These are phyloP conservation scores for Ostrea edulis DNA, from an alignment of 1,140 invertebrate species.

Conservation along the genomic window DNA sequence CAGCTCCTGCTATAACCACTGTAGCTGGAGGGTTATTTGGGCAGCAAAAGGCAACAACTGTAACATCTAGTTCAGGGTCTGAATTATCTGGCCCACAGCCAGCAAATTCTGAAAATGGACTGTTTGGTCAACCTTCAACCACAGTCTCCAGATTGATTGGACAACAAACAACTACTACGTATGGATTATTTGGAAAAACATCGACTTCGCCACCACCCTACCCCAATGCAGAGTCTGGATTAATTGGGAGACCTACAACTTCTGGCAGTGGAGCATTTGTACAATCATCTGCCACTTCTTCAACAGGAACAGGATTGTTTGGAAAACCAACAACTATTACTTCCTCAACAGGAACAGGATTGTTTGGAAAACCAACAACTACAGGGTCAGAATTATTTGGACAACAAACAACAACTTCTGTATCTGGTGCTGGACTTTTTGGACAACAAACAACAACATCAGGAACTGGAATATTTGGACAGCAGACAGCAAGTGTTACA, in stretches of 20 bases:
- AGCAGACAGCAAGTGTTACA: background rate
- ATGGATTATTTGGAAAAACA: slow-evolving; percentile 12
- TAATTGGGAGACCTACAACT: background rate
- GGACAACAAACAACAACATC: slow-evolving; percentile 19
- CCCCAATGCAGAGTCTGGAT: background rate
- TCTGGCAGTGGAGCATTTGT: slow-evolving; percentile 30
- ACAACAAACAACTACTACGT: slow-evolving; percentile 20
- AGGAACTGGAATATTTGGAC: background rate
- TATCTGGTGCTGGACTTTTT: slow-evolving; percentile 27
- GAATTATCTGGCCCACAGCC: slow-evolving; percentile 38
- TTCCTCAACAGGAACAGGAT: slow-evolving; percentile 38
- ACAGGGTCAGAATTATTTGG: slow-evolving; percentile 32
- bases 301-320: background rate
- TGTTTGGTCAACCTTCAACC: slow-evolving; percentile 51
- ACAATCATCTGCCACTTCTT: background rate
- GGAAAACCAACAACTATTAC: background rate
- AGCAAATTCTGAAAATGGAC: slow-evolving; percentile 19
- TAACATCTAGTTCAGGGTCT: background rate
- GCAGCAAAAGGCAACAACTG: background rate
- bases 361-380: slow-evolving; percentile 22
- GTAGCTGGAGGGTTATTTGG: slow-evolving; percentile 20
- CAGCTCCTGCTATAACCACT: background rate
- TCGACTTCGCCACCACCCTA: background rate
- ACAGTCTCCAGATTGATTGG: slow-evolving; percentile 33
- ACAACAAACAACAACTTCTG: slow-evolving; percentile 24